A percentile compares a stretch with the other conserved stretches of the same genome.
Conservation (phyloP, 2,888 invertebrate genomes). For the Lasioglossum pauxillum region DNA sequence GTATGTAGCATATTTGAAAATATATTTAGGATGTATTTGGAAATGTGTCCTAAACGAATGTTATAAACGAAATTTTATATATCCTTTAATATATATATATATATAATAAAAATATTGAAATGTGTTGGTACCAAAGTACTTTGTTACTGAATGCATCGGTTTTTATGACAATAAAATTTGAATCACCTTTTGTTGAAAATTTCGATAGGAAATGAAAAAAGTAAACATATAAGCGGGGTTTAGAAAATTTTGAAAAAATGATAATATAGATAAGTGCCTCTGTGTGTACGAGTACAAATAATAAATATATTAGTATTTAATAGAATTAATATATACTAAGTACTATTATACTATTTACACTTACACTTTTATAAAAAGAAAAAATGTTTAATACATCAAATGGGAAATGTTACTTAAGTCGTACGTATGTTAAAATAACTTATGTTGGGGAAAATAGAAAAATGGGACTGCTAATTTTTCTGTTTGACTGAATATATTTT, state of each 20-base stretch:
- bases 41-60: slow-evolving; percentile 5
- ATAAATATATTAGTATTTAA: slow-evolving; percentile 9
- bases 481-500: slow-evolving; percentile 30
- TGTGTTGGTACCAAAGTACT: slow-evolving; percentile 16
- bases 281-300: slow-evolving; percentile 22
- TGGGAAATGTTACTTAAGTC: slow-evolving; percentile 35
- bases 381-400: slow-evolving; percentile 16
- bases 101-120: slow-evolving; percentile 14
- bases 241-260: slow-evolving; percentile 5
- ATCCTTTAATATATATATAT: slow-evolving; percentile 4
- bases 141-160: slow-evolving; percentile 7
- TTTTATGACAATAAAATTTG: slow-evolving; percentile 33
- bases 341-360: slow-evolving; percentile 20
- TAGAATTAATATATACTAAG: slow-evolving; percentile 1
- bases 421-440: slow-evolving; percentile 18
- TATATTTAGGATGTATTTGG: not conserved
- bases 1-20: slow-evolving; percentile 4
- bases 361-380: slow-evolving; percentile 30
- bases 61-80: slow-evolving; percentile 19
- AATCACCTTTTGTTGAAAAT: slow-evolving; percentile 8
- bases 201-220: not conserved
- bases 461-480: not conserved
- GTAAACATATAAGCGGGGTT: not conserved
- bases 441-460: slow-evolving; percentile 7
- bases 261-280: slow-evolving; percentile 47